Base-by-base conservation (phyloP, 2,888 invertebrate species). In the Rotaria sp. region DNA sequence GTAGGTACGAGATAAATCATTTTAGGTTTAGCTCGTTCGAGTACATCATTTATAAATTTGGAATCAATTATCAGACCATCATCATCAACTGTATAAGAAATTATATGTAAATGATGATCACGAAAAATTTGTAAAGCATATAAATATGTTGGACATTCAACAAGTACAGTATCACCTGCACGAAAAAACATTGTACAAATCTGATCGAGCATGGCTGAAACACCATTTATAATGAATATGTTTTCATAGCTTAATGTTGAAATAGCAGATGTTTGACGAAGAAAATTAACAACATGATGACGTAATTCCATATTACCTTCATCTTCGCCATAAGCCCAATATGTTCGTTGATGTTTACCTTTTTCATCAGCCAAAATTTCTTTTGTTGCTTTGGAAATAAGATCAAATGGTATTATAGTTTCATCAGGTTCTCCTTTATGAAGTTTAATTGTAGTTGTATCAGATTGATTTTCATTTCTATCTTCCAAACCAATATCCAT, bases 51-150 rank as follows among this genome's bases (percentile, higher is more conserved):
- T 30, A 67, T 67, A 35, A 67, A 67, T 67, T 35, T 67, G 5
- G 67, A 67, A 67, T 67, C 67, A 38, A 67, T 67, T 30, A 67
- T 35, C 0, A 67, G 18, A 15, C 67, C 67, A 35, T 67, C 67
- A 35, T 67, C 15, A 67, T 67, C 67, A 3, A 15, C 21, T 67
- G 30, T 13, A 67, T 67, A 67, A 21, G 67, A 67, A 35, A 67
- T 30, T 8, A 67, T 67, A 67, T 67, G 67, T 35, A 67, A 67
- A 67, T 67, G 67, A 67, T 67, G 67, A 67, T 67, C 67, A 21
- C 67, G 67, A 21, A 67, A 67, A 67, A 67, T 67, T 21, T 35
- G 18, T 38, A 67, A 67, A 35, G 35, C 67, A 67, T 67, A 67
- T 18, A 35, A 35, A 67, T 67, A 67, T 7, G 67, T 35, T 67